Percentiles rank a stretch among this genome's conserved stretches.
Conservation (phyloP, 2,888 invertebrate species). For the Sialis lutaria region DNA sequence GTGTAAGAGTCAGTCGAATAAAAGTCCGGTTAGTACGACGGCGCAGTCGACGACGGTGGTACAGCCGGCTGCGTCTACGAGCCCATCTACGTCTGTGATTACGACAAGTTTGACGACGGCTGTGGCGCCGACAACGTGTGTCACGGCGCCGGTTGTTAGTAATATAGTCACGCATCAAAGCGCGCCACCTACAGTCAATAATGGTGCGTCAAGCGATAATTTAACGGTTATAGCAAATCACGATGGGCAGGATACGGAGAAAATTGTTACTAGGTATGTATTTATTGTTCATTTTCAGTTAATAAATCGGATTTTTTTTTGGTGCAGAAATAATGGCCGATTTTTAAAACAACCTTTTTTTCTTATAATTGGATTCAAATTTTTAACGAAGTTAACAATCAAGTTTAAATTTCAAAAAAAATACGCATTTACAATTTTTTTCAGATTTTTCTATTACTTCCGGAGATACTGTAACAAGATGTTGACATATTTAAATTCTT, state of each 20-base stretch:
- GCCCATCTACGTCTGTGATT: conserved; percentile 7
- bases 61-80: conserved; percentile 4
- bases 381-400: too few species aligned
- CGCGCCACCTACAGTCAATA: not conserved
- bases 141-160: conserved; percentile 1
- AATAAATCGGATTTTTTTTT: too few species aligned
- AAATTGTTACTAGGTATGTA: not conserved
- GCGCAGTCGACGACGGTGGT: conserved; percentile 5
- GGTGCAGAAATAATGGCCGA: too few species aligned
- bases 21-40: not conserved
- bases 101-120: conserved; percentile 15
- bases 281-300: too few species aligned
- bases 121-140: conserved; percentile 2
- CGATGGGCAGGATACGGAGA: not conserved
- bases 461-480: too few species aligned
- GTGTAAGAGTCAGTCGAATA: conserved; percentile 1
- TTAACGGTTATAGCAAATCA: not conserved
- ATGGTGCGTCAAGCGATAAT: not conserved
- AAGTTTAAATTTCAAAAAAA: too few species aligned
- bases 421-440: too few species aligned
- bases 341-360: too few species aligned
- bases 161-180: not conserved
- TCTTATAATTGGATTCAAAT: too few species aligned
- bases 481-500: too few species aligned
- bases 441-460: too few species aligned